Percentiles rank a stretch among this genome's conserved stretches.
These are phyloP conservation scores for Thomomys bottae DNA, from an alignment of 2,113 vertebrate genomes.

Conservation along the genomic window DNA sequence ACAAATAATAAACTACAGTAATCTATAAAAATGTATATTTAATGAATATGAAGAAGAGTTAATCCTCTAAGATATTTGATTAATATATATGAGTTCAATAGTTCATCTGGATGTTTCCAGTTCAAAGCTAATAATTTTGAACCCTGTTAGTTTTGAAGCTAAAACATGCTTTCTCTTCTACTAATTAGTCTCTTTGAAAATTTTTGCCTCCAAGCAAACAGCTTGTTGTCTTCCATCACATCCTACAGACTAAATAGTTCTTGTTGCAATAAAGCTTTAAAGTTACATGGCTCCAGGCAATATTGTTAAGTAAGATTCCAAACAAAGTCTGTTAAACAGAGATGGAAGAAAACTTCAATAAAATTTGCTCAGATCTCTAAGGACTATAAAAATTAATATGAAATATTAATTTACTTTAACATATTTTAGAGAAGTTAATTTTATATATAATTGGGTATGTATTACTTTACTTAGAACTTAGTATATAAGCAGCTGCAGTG, in stretches of 20 bases:
- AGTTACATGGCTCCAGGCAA: constrained; percentile 44
- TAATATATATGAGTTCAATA: constrained; percentile 16
- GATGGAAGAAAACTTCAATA: constrained; percentile 13
- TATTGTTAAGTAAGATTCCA: constrained; percentile 50
- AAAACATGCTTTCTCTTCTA: constrained; percentile 15
- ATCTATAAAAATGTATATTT: too few relatives aligned
- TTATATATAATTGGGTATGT: constrained; percentile 1
- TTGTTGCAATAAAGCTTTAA: constrained; percentile 55
- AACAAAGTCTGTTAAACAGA: constrained; percentile 60
- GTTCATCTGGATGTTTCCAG: constrained; percentile 56
- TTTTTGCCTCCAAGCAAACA: constrained; percentile 49
- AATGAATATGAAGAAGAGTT: not conserved
- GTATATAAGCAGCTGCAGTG: too few relatives aligned
- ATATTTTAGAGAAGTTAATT: not conserved
- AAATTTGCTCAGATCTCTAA: not conserved
- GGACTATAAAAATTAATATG: not conserved
- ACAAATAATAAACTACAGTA: not conserved
- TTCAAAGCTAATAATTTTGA: constrained; percentile 38
- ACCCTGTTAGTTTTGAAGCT: constrained; percentile 18
- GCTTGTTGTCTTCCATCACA: constrained; percentile 55
- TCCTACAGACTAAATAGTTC: constrained; percentile 48
- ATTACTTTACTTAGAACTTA: constrained; percentile 10
- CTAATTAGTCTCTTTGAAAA: constrained; percentile 68
- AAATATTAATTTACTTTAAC: not conserved
- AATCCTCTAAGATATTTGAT: not conserved